phyloP scores from a whole-genome alignment of 92 coral and sea anemone genomes.

The Isaurus tuberculatus region DNA sequence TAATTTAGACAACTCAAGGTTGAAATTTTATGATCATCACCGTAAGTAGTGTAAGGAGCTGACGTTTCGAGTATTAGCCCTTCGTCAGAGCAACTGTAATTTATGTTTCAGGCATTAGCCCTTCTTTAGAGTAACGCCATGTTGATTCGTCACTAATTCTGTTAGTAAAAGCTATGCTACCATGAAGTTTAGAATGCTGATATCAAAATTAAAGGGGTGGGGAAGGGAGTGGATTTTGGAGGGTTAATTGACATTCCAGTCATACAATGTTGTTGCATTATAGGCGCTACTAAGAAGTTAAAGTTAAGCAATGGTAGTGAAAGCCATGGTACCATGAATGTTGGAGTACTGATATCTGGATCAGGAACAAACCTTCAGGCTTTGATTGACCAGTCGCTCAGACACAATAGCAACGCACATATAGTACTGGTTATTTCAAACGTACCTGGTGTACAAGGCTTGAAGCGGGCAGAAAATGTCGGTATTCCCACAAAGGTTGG shows the following conservation, averaged over 20 bases:
- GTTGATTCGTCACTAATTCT: too few relatives aligned
- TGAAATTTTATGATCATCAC: neutral
- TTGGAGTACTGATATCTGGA: conserved; percentile 95
- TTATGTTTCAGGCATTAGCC: too few relatives aligned
- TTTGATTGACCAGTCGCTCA: conserved; percentile 78
- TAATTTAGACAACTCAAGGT: neutral
- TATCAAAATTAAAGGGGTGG: too few relatives aligned
- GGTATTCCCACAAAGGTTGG: conserved; percentile 92
- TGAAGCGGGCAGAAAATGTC: conserved; percentile 84
- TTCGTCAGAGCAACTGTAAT: too few relatives aligned
- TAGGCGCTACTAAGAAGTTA: conserved; percentile 66
- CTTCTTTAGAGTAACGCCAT: too few relatives aligned
- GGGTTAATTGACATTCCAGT: too few relatives aligned
- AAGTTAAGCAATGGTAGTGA: conserved; percentile 74
- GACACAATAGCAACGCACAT: conserved; percentile 81
- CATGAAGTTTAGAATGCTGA: too few relatives aligned
- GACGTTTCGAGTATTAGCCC: too few relatives aligned
- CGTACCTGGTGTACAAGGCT: conserved; percentile 85
- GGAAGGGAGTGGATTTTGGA: too few relatives aligned
- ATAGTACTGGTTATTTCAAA: conserved; percentile 90
- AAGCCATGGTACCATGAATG: conserved; percentile 48
- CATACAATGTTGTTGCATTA: neutral
- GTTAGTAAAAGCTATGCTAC: too few relatives aligned
- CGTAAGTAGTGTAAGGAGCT: too few relatives aligned
- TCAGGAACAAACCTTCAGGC: conserved; percentile 98